phyloP scores from a whole-genome alignment of 2,888 invertebrate species.

The Bimastos eiseni region DNA sequence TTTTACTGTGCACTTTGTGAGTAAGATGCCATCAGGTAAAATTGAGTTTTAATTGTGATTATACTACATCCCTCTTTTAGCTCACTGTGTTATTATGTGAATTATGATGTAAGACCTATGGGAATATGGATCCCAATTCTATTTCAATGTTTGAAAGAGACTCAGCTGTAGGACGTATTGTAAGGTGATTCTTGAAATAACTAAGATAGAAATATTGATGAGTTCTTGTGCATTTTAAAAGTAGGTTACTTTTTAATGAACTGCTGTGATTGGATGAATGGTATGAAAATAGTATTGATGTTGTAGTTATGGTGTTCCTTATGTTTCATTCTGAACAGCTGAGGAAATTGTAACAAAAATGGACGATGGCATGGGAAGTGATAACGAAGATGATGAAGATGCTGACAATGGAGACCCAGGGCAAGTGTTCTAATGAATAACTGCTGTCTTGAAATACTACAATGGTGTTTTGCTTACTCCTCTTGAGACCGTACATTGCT shows the following conservation, averaged over 20 bases:
- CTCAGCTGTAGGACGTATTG: not conserved
- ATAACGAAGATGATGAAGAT: constrained; percentile 90
- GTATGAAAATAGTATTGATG: not conserved
- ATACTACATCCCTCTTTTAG: not conserved
- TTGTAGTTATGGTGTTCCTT: not conserved
- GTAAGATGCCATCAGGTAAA: not conserved
- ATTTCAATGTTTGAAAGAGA: not conserved
- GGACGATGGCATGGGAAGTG: constrained; percentile 82
- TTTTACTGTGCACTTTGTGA: not conserved
- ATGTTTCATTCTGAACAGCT: constrained; percentile 44
- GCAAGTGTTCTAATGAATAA: constrained; percentile 39
- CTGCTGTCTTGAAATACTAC: not conserved
- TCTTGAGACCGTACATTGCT: not conserved
- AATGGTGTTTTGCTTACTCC: not conserved
- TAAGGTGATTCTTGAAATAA: not conserved
- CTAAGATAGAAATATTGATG: not conserved
- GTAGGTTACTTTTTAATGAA: not conserved
- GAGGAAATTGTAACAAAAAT: constrained; percentile 61
- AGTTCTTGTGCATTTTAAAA: not conserved
- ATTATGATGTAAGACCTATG: not conserved
- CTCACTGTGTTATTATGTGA: not conserved
- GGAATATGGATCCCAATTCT: not conserved
- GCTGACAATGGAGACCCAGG: constrained; percentile 82
- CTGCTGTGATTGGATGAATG: not conserved
- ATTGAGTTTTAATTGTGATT: not conserved